phyloP scores from a whole-genome alignment of 1,140 invertebrate species.

The Lordiphosa mommai region DNA sequence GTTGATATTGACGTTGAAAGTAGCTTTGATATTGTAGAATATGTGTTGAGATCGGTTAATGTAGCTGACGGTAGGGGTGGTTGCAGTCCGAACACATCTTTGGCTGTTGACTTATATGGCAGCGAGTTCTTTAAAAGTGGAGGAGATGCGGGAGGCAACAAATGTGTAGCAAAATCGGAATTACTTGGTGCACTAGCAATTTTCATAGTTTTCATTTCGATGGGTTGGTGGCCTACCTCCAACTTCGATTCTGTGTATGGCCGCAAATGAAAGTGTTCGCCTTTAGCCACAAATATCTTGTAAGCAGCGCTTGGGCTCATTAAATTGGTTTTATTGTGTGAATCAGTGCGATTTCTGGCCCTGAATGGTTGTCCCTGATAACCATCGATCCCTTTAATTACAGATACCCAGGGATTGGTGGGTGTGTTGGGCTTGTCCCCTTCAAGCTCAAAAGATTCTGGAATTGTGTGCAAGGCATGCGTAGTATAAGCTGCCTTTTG shows the following conservation, averaged over 20 bases:
- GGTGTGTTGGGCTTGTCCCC: neutral
- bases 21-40: neutral
- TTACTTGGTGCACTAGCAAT: neutral
- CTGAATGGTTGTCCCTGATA: conserved; percentile 13
- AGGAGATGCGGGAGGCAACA: neutral
- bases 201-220: neutral
- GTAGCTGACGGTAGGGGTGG: neutral
- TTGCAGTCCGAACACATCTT: conserved; percentile 6
- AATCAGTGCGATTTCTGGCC: neutral
- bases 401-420: conserved; percentile 4
- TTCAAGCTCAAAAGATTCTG: neutral
- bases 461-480: neutral
- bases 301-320: neutral
- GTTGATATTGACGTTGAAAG: neutral
- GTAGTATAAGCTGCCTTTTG: conserved; percentile 25
- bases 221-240: neutral
- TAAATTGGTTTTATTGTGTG: neutral
- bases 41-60: neutral
- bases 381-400: neutral
- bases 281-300: conserved; percentile 18
- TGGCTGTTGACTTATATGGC: neutral
- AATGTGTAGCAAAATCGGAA: neutral
- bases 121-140: neutral
- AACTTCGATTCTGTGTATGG: neutral
- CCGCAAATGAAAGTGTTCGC: conserved; percentile 16